phyloP scores from a whole-genome alignment of 2,797 vertebrate species.

The Syngnathus rostellatus region DNA sequence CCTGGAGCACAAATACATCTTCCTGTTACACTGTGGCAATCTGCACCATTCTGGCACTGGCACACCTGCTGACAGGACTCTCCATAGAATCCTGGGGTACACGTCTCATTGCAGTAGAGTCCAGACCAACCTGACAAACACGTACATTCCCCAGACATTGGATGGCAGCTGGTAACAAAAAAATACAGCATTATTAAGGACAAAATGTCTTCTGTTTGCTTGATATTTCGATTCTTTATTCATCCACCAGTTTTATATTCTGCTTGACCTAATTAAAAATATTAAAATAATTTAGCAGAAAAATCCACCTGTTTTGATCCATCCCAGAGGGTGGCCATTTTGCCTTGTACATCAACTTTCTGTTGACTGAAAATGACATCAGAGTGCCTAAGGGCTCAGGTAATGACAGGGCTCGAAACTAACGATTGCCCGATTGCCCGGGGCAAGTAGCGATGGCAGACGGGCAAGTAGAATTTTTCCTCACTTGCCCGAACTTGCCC shows the following conservation, averaged over 20 bases:
- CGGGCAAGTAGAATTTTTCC: too few species aligned
- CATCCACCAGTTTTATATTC: background rate
- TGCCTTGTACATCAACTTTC: too few species aligned
- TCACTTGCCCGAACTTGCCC: too few species aligned
- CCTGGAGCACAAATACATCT: constrained; percentile 89
- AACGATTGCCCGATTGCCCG: too few species aligned
- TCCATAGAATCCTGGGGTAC: constrained; percentile 85
- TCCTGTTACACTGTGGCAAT: constrained; percentile 87
- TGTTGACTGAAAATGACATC: too few species aligned
- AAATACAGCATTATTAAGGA: background rate
- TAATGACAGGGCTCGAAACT: too few species aligned
- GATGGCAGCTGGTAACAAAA: constrained; percentile 82
- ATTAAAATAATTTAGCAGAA: too few species aligned
- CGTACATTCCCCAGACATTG: constrained; percentile 90
- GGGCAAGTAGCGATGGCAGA: too few species aligned
- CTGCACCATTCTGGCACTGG: constrained; percentile 89
- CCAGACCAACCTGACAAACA: constrained; percentile 89
- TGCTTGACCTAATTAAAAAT: background rate
- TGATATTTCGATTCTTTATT: background rate
- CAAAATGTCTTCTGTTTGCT: background rate
- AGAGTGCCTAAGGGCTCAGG: too few species aligned
- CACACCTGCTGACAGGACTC: constrained; percentile 86
- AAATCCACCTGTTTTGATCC: too few species aligned
- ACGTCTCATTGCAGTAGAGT: constrained; percentile 93
- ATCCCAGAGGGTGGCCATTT: too few species aligned